Evolutionary conservation across 2,113 vertebrate species (phyloP), one percentile per base, ranked within the genome.

Genomic region (Pelusios castaneus): DNA sequence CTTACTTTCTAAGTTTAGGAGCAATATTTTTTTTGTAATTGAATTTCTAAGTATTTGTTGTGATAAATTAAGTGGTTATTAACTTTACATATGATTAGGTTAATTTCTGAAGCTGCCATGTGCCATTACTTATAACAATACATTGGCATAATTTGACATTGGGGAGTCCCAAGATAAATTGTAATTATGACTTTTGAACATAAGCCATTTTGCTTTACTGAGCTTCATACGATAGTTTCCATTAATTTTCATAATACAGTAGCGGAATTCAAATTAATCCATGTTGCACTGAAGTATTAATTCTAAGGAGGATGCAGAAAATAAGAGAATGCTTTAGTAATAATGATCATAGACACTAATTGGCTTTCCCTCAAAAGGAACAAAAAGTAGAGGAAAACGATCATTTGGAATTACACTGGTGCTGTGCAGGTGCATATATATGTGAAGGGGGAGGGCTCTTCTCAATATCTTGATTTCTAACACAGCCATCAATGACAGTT

Each of bases 121-220:
- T 81, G 2, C 85, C 75, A 17, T n/a, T 60, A 1, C 80, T 85
- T 22, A 55, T 13, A 70, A 41, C 25, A 87, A 60, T 87, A 79
- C 5, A 0, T 85, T 90, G 79, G 56, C 0, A 0, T 83, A 63
- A 21, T 55, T 85, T 95, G 24, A 6, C 41, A 11, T 41, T 19
- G n/a, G 49, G 54, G 16, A 56, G 34, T 47, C 27, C 60, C 81
- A 89, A 93, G 86, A 79, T 41, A 89, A 93, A 84, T 85, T 80
- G 11, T 11, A 51, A 51, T 47, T 84, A 31, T 87, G 52, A 60
- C 5, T 85, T 83, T 0, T 17, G 56, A 89, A 90, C 55, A 10
- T 85, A 56, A 93, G 21, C 8, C 81, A 0, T 79, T 93, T 90
- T 82, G 21, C n/a, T 89, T 79, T 88, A 38, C 63, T 38, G 80